phyloP scores from a whole-genome alignment of 1,140 invertebrate species.

The Drosophila burlai region DNA sequence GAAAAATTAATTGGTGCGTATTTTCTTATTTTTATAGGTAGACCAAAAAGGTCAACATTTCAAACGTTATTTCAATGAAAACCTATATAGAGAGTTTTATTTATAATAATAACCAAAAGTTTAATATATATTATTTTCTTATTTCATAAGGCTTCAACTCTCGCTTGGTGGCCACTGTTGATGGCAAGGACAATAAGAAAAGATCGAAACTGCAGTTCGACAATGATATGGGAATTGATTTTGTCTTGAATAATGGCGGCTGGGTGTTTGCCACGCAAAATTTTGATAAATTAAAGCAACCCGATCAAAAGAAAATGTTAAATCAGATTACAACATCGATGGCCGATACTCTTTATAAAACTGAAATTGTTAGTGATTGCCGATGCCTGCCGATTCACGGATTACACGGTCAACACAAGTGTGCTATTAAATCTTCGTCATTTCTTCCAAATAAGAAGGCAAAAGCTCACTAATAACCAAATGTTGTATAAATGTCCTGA shows the following conservation, averaged over 20 bases:
- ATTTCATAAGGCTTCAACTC: constrained; percentile 82
- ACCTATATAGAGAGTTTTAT: neutral
- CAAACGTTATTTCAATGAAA: neutral
- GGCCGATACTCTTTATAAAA: constrained; percentile 79
- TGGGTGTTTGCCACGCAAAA: constrained; percentile 80
- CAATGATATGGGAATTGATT: constrained; percentile 87
- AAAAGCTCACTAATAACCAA: constrained; percentile 50
- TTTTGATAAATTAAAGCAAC: constrained; percentile 68
- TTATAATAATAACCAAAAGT: neutral
- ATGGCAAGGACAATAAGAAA: constrained; percentile 87
- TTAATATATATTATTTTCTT: neutral
- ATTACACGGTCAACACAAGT: constrained; percentile 72
- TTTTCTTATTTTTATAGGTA: neutral
- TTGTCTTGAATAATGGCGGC: constrained; percentile 73
- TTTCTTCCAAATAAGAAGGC: constrained; percentile 76
- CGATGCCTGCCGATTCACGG: constrained; percentile 62
- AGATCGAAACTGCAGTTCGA: constrained; percentile 86
- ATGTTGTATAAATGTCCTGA: neutral
- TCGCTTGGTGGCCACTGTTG: constrained; percentile 86
- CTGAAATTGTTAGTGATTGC: constrained; percentile 76
- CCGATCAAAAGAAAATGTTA: constrained; percentile 71
- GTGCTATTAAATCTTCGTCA: constrained; percentile 68
- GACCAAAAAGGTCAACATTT: too few species aligned
- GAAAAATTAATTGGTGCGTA: constrained; percentile 78
- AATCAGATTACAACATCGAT: constrained; percentile 66